Base-by-base conservation (phyloP, 2,113 vertebrate genomes). In the Poicephalus gulielmi region DNA sequence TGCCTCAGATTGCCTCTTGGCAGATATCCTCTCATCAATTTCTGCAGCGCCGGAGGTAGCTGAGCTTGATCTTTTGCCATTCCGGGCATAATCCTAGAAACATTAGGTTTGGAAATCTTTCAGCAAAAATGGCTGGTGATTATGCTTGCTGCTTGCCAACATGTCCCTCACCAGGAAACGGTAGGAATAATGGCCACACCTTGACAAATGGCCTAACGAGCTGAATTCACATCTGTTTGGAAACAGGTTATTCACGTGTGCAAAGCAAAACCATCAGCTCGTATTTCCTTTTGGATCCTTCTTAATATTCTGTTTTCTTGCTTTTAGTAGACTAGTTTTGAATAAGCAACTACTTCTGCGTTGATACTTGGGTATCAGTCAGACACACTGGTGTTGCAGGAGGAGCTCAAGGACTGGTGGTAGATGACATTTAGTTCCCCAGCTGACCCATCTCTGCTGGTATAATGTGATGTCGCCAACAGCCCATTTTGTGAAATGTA, bases 61-160 rank as follows among this genome's bases (percentile, higher is more conserved):
- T n/a, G 90, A 92, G 82, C 52, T 74, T 52, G 43, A 60, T 88
- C 55, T 73, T 62, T 67, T 17, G 60, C 66, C 47, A 30, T 17
- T 7, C 60, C 66, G 81, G 88, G 52, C 81, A 60, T 70, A 46
- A 33, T 47, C 66, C 77, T 78, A 84, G 88, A 70, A 92, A 82
- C 13, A 9, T 76, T 86, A 69, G 57, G 53, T 60, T 15, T 91
- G 86, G 96, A 90, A 74, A 15, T 41, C 52, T 93, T 94, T 94
- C 83, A 96, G 83, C 43, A 95, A 94, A 79, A 90, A 94, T 84
- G 76, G 77, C 39, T 92, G 68, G 88, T 88, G 90, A 86, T 83
- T 66, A 66, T 22, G 82, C 77, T 49, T 63, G 44, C 85, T 71
- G 60, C 37, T 39, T 95, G 94, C 86, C 94, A 95, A 81, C 11